Conservation (phyloP, 53 echinoderm and acorn worm genomes). For the Antedon mediterranea region DNA sequence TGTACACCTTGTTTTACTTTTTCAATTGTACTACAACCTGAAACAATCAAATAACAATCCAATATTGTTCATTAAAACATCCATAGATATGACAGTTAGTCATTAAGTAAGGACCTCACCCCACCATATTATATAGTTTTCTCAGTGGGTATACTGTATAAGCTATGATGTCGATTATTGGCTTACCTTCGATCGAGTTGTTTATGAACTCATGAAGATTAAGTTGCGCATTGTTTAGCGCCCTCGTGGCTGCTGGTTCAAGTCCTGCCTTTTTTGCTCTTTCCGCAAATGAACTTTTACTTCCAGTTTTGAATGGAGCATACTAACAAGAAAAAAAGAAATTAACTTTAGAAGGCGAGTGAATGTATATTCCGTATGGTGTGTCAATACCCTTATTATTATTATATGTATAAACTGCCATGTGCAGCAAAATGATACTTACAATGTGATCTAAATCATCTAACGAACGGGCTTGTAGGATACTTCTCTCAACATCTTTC, state of each 20-base stretch:
- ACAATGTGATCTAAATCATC: conserved; percentile 24
- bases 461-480: conserved; percentile 4
- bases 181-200: conserved; percentile 37
- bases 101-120: neutral
- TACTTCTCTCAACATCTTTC: neutral
- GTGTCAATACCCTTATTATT: too few relatives aligned
- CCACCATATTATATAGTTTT: neutral
- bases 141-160: neutral
- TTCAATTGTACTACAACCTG: conserved; percentile 32
- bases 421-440: neutral
- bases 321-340: conserved; percentile 20
- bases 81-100: too few relatives aligned
- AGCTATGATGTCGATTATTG: neutral
- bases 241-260: conserved; percentile 46
- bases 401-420: too few relatives aligned
- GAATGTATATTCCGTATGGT: too few relatives aligned
- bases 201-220: conserved; percentile 28
- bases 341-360: too few relatives aligned
- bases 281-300: conserved; percentile 84
- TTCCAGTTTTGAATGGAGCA: conserved; percentile 72
- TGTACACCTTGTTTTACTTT: conserved; percentile 62
- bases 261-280: conserved; percentile 68
- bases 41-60: neutral
- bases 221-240: conserved; percentile 17
- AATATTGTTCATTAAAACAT: too few relatives aligned